These are phyloP conservation scores for Coptodon bakossiorum DNA, from an alignment of 2,113 vertebrate genomes.

Conservation along the genomic window DNA sequence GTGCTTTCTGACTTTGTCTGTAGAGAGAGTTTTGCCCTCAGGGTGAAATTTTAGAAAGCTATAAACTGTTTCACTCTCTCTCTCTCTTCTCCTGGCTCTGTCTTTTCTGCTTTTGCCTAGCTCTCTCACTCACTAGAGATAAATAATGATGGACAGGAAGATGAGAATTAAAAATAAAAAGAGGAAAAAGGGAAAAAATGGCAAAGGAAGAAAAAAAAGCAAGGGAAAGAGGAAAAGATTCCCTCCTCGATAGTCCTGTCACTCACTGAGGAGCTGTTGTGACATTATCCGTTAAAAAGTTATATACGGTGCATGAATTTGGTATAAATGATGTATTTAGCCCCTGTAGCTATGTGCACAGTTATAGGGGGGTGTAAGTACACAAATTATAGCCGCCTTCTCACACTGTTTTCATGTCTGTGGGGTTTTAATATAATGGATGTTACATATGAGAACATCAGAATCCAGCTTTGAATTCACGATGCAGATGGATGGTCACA, in stretches of 20 bases:
- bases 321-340: not conserved
- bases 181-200: not conserved
- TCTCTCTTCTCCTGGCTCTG: not conserved
- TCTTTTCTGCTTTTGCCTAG: not conserved
- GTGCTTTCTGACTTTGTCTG: slow-evolving; percentile 2
- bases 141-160: not conserved
- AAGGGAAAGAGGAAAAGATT: not conserved
- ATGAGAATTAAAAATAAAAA: not conserved
- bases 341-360: not conserved
- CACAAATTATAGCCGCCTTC: not conserved
- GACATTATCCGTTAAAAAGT: not conserved
- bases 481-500: not conserved
- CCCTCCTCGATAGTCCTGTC: not conserved
- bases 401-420: not conserved
- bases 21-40: not conserved
- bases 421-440: not conserved
- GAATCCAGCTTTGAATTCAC: not conserved
- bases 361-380: not conserved
- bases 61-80: slow-evolving; percentile 1
- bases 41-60: slow-evolving; percentile 26
- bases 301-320: not conserved
- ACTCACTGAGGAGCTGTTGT: not conserved
- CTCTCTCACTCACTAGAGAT: not conserved
- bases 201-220: not conserved
- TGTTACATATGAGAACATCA: not conserved